Evolutionary conservation across 2,888 invertebrate species (phyloP).

Genomic region (Plutella xylostella): DNA sequence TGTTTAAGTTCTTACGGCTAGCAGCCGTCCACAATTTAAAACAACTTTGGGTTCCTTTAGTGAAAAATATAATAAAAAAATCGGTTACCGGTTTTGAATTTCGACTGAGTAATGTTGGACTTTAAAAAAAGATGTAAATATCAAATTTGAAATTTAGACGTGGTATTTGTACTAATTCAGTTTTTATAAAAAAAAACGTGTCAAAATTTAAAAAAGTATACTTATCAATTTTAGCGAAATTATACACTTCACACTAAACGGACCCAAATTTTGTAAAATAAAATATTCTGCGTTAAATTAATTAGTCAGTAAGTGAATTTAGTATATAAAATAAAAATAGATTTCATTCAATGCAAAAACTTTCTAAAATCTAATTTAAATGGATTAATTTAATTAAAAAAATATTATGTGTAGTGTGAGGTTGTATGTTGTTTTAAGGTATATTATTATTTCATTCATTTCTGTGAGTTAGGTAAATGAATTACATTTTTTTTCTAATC

Average conservation of each 20-base stretch:
- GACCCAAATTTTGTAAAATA: conserved; percentile 53
- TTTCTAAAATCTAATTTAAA: conserved; percentile 16
- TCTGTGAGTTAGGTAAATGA: conserved; percentile 63
- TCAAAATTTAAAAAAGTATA: conserved; percentile 13
- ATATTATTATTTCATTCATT: conserved; percentile 35
- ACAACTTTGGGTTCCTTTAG: conserved; percentile 51
- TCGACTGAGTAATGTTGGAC: conserved; percentile 27
- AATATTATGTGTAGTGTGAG: conserved; percentile 50
- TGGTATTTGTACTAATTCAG: no score
- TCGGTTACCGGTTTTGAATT: conserved; percentile 33
- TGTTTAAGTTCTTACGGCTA: conserved; percentile 36
- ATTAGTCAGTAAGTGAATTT: conserved; percentile 34
- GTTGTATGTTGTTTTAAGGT: conserved; percentile 60
- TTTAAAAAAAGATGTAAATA: conserved; percentile 40
- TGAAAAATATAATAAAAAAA: conserved; percentile 16
- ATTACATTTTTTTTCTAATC: conserved; percentile 58
- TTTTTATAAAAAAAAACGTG: conserved; percentile 21
- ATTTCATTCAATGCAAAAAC: conserved; percentile 29
- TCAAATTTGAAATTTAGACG: conserved; percentile 30
- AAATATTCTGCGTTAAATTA: conserved; percentile 40
- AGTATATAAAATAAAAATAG: conserved; percentile 37
- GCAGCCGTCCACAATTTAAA: conserved; percentile 40
- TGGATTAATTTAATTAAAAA: conserved; percentile 15
- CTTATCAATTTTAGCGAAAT: conserved; percentile 30
- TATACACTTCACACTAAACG: conserved; percentile 34